Percentiles rank a stretch among this genome's conserved stretches.
These are phyloP conservation scores for Hippasteria phrygiana DNA, from an alignment of 53 echinoderm and acorn worm genomes.

Conservation along the genomic window DNA sequence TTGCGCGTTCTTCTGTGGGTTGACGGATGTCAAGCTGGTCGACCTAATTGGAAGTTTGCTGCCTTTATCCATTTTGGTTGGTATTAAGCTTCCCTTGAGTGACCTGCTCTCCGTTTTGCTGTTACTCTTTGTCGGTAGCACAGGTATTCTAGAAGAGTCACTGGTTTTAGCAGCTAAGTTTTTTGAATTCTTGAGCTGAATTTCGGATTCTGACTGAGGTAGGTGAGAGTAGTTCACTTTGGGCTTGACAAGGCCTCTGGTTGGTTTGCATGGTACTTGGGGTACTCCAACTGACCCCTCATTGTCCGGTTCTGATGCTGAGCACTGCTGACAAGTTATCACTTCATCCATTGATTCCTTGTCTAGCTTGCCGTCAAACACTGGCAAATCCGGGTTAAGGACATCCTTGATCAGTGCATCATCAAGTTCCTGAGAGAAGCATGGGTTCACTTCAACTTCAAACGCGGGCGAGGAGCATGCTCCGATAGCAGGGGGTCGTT, in stretches of 20 bases:
- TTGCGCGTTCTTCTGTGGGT: conserved; percentile 56
- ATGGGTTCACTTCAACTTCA: conserved; percentile 96
- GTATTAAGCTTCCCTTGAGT: conserved; percentile 40
- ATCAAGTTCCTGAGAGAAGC: conserved; percentile 93
- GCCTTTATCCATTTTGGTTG: conserved; percentile 28
- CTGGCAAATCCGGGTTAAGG: conserved; percentile 13
- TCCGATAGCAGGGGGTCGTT: conserved; percentile 93
- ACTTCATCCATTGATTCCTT: conserved; percentile 23
- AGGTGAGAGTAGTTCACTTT: conserved; percentile 50
- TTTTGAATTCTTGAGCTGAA: conserved; percentile 56
- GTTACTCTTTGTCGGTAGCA: conserved; percentile 22
- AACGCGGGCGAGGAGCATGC: conserved; percentile 95
- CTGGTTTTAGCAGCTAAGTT: conserved; percentile 19
- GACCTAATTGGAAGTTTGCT: conserved; percentile 55
- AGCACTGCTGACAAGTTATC: conserved; percentile 21
- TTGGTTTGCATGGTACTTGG: conserved; percentile 58
- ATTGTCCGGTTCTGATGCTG: conserved; percentile 25
- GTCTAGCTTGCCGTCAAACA: conserved; percentile 27
- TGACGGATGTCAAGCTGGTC: conserved; percentile 67
- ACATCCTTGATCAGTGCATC: conserved; percentile 68
- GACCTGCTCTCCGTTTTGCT: conserved; percentile 46
- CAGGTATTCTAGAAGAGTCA: conserved; percentile 40
- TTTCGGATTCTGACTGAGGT: conserved; percentile 53
- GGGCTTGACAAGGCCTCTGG: conserved; percentile 59
- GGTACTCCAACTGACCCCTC: conserved; percentile 17